Conservation (phyloP, 35 echinoderm and acorn worm genomes). For the Patiria miniata region DNA sequence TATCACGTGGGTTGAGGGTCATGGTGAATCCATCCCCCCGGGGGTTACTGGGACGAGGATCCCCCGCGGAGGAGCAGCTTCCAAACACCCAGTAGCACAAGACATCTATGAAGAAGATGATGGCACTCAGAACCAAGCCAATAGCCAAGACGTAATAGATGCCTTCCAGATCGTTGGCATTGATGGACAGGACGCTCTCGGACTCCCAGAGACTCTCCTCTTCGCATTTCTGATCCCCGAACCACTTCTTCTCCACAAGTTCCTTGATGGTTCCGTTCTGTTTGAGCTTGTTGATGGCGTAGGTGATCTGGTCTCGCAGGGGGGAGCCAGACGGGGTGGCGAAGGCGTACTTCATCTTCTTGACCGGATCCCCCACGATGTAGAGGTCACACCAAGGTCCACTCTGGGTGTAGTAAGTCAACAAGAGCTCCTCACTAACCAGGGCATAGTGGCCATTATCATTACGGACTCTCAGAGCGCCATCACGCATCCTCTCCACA, state of each 20-base stretch:
- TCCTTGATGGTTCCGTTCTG: constrained; percentile 45
- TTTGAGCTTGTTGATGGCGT: constrained; percentile 62
- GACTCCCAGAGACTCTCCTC: constrained; percentile 62
- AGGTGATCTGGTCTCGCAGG: constrained; percentile 77
- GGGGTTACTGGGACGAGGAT: neutral
- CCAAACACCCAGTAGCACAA: constrained; percentile 26
- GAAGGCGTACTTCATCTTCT: constrained; percentile 58
- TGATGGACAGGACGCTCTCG: constrained; percentile 74
- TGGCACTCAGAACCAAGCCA: constrained; percentile 60
- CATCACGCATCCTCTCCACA: constrained; percentile 60
- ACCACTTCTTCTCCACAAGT: constrained; percentile 42
- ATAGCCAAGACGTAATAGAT: constrained; percentile 79
- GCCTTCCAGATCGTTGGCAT: constrained; percentile 71
- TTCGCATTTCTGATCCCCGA: constrained; percentile 37
- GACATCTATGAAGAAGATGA: constrained; percentile 73
- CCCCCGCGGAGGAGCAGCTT: neutral
- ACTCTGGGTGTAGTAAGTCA: constrained; percentile 53
- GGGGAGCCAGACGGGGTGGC: constrained; percentile 86
- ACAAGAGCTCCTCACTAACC: constrained; percentile 66
- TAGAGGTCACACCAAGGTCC: constrained; percentile 70
- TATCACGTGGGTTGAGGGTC: neutral
- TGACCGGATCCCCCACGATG: constrained; percentile 54
- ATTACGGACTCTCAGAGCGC: constrained; percentile 61
- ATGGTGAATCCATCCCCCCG: neutral
- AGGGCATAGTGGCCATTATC: constrained; percentile 81